A percentile compares a stretch with the other conserved stretches of the same genome.
phyloP scores from a whole-genome alignment of 2,797 vertebrate genomes.

The Gadopsis marmoratus region DNA sequence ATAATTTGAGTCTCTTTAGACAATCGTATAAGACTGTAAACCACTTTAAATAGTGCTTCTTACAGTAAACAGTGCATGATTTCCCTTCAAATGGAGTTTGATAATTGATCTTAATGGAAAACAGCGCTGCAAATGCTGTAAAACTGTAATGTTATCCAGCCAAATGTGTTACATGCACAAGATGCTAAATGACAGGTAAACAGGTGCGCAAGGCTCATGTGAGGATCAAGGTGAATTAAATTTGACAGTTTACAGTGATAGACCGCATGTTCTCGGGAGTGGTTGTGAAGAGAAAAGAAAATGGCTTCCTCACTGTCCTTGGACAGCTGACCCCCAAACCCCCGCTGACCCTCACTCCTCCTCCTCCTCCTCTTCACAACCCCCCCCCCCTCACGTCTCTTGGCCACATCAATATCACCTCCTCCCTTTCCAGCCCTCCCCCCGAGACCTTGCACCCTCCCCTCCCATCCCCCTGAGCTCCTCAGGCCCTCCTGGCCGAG shows the following conservation, averaged over 20 bases:
- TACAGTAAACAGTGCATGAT: slow-evolving; percentile 5
- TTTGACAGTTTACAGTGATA: background rate
- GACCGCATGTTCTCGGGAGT: background rate
- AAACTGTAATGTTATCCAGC: slow-evolving; percentile 6
- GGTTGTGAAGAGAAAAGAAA: slow-evolving; percentile 8
- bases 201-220: background rate
- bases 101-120: slow-evolving; percentile 14
- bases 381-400: slow-evolving; percentile 28
- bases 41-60: slow-evolving; percentile 17
- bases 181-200: slow-evolving; percentile 21
- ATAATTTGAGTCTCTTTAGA: slow-evolving; percentile 20
- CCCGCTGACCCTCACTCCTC: slow-evolving; percentile 42
- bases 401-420: slow-evolving; percentile 56
- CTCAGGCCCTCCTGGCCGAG: slow-evolving; percentile 30
- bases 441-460: slow-evolving; percentile 30
- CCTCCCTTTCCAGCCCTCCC: slow-evolving; percentile 44
- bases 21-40: slow-evolving; percentile 12
- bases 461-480: slow-evolving; percentile 28
- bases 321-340: too few species aligned
- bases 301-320: slow-evolving; percentile 39
- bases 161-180: slow-evolving; percentile 24
- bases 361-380: slow-evolving; percentile 17
- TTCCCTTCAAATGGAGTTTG: slow-evolving; percentile 12
- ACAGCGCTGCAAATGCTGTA: background rate
- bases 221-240: slow-evolving; percentile 19